Base-by-base conservation (phyloP, 2,797 vertebrate genomes). In the Stomatorhinus walkeri region DNA sequence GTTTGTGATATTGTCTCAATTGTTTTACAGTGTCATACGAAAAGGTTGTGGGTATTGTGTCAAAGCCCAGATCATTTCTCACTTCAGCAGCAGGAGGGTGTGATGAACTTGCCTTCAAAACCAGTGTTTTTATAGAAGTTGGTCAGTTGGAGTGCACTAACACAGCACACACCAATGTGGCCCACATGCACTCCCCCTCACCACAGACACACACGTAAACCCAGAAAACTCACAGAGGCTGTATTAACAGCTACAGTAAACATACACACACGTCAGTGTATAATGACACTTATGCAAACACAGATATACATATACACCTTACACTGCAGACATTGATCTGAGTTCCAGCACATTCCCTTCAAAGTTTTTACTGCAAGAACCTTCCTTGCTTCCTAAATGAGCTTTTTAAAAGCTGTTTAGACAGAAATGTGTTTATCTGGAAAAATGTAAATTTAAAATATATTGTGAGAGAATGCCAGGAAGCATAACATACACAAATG, bases 11-110 rank as follows among this genome's bases (percentile, higher is more conserved):
- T 36, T 72, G 12, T 36, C 64, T 32, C 28, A 16, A 36, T 72
- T 28, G 0, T 32, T 68, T 32, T 68, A 68, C 12, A 32, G 59
- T 22, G 7, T 61, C n/a, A 61, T 9, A 61, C 7, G n/a, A 61
- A 61, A 61, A 61, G 61, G 24, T 32, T 68, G 24, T 36, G 10
- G 10, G 64, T 6, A 32, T 72, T 72, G 9, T 32, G 12, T 72
- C 91, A 93, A 93, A 93, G 92, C 91, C 91, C 14, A 90, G 14
- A 92, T 93, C 93, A 95, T 94, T 95, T 93, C 91, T 89, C 90
- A 0, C 24, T 85, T 85, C 86, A 87, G 86, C 51, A 88, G 87
- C 1, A 8, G 88, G 90, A 92, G 91, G 91, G 86, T 89, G 90
- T 72, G 54, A 10, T 86, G 56, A 90, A 85, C 88, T 85, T 64